Evolutionary conservation across 2,113 vertebrate genomes (phyloP), one percentile per base, ranked within the genome.

Genomic region (Butorides virescens): DNA sequence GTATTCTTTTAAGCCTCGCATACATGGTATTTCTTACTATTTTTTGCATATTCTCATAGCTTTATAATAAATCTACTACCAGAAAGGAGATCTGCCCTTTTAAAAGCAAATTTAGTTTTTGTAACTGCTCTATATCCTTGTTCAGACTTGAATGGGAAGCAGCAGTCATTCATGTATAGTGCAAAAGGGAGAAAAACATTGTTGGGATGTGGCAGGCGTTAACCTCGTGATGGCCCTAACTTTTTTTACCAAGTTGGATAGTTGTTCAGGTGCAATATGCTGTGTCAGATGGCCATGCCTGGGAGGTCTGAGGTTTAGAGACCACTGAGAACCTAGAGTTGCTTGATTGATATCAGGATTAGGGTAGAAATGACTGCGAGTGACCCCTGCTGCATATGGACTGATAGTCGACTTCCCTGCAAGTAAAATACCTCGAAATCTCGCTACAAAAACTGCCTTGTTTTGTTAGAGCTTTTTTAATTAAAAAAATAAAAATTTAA

Each of bases 241-340:
- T 85, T 44, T 92, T 62, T 86, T 93, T 32, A 58, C 21, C 34
- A 94, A 96, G 87, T 70, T 92, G 93, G 67, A 83, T 50, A 62
- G 71, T 93, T 96, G 59, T 96, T 92, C 88, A 95, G 74, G 86
- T 92, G 85, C 95, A 96, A 94, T 94, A 90, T 95, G 95, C 90
- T 93, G 15, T 93, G 94, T 97, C 96, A 97, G 94, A 96, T 97
- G 95, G 95, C 78, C 16, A 5, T 77, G 88, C 78, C 77, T 96
- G 78, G 95, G 93, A 94, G 90, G 90, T 94, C 92, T 94, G 92
- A 95, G 85, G 71, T 95, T 96, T 96, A 95, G 93, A 94, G 93
- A 95, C 90, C 52, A 46, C 88, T 93, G 71, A 0, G 50, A 96
- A 94, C 67, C 53, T 77, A 12, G 59, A 90, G 63, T 72, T 92